phyloP scores from a whole-genome alignment of 2,113 vertebrate species.

The Triplophysa tibetana region DNA sequence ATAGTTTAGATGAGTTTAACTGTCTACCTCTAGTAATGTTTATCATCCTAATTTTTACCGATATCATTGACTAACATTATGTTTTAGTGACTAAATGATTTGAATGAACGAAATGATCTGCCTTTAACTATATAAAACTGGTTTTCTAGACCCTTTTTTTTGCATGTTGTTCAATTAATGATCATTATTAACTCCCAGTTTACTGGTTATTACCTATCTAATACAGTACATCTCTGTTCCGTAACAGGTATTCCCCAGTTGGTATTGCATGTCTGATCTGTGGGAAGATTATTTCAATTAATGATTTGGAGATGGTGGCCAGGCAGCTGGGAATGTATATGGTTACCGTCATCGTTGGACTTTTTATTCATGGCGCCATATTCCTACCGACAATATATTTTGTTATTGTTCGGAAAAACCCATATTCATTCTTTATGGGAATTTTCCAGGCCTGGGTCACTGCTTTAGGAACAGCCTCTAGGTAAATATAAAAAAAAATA shows the following conservation, averaged over 20 bases:
- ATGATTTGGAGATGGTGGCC: slow-evolving; percentile 93
- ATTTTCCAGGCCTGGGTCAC: slow-evolving; percentile 99
- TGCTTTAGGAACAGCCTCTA: slow-evolving; percentile 95
- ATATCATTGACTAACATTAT: background rate
- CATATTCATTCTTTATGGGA: slow-evolving; percentile 93
- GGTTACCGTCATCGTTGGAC: slow-evolving; percentile 94
- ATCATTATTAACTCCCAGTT: background rate
- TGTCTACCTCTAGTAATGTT: background rate
- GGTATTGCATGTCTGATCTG: slow-evolving; percentile 98
- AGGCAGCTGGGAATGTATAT: slow-evolving; percentile 98
- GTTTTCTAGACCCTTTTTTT: background rate
- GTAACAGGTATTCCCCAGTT: slow-evolving; percentile 91
- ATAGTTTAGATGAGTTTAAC: background rate
- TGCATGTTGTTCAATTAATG: background rate
- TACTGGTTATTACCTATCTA: no score
- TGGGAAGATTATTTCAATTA: slow-evolving; percentile 98
- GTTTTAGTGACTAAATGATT: background rate
- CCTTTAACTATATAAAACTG: background rate
- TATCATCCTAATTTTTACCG: background rate
- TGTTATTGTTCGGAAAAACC: slow-evolving; percentile 89
- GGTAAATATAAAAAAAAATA: slow-evolving; percentile 71
- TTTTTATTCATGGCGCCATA: slow-evolving; percentile 95
- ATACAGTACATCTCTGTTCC: slow-evolving; percentile 45
- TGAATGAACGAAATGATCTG: no score
- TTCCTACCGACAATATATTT: slow-evolving; percentile 97